Evolutionary conservation across 2,888 invertebrate species (phyloP).

Genomic region (Erebia epiphron): DNA sequence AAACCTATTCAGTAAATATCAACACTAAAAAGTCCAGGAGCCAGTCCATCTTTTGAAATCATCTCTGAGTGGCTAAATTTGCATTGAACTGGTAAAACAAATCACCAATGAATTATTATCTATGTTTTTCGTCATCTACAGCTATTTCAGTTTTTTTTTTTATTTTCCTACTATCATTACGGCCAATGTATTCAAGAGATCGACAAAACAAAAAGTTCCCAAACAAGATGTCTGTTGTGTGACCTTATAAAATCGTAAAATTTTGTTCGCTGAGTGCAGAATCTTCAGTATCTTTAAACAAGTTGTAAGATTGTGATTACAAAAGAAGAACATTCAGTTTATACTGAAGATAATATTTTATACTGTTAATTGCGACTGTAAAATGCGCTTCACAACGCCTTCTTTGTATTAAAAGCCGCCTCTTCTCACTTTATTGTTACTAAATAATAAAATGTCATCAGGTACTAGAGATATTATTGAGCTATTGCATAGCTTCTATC

Average conservation of each 20-base stretch:
- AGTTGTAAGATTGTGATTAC: slow-evolving; percentile 41
- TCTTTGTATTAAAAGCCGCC: slow-evolving; percentile 19
- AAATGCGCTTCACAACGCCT: slow-evolving; percentile 11
- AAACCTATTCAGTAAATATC: background rate
- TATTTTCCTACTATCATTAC: background rate
- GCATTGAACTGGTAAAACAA: background rate
- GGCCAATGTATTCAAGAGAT: background rate
- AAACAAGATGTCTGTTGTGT: slow-evolving; percentile 3
- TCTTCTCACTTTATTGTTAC: slow-evolving; percentile 8
- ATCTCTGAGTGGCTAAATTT: background rate
- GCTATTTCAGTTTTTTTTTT: background rate
- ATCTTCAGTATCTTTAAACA: slow-evolving; percentile 52
- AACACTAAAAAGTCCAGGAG: too few relatives aligned
- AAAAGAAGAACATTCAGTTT: slow-evolving; percentile 25
- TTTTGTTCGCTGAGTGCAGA: slow-evolving; percentile 55
- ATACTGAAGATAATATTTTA: slow-evolving; percentile 22
- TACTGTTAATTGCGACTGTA: slow-evolving; percentile 16
- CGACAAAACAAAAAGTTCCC: background rate
- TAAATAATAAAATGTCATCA: slow-evolving; percentile 8
- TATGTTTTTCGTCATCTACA: background rate
- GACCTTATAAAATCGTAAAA: slow-evolving; percentile 52
- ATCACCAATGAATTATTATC: background rate
- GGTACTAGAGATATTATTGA: background rate
- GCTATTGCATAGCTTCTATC: too few relatives aligned
- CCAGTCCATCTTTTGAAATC: too few relatives aligned